These are phyloP conservation scores for Rhadina sibilatrix DNA, from an alignment of 2,113 vertebrate genomes.

Conservation along the genomic window DNA sequence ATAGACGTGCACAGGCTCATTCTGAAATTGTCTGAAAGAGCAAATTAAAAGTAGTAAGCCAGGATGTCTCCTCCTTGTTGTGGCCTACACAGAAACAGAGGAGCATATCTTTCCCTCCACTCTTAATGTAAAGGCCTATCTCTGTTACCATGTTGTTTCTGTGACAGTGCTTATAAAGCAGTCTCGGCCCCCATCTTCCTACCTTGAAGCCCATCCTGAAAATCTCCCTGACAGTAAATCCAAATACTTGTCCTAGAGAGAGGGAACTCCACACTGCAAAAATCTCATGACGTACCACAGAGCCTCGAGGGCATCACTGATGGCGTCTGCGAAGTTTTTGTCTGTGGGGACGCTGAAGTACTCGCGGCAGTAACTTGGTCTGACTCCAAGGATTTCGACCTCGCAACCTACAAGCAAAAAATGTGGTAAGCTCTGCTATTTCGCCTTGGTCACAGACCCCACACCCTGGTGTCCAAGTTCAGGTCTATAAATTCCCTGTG, in stretches of 20 bases:
- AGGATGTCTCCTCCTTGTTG: not conserved
- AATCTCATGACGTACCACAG: slow-evolving; percentile 75
- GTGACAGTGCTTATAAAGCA: not conserved
- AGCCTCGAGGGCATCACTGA: slow-evolving; percentile 77
- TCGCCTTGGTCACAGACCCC: not conserved
- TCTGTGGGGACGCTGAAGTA: slow-evolving; percentile 85
- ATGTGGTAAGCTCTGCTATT: not conserved
- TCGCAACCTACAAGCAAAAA: slow-evolving; percentile 84
- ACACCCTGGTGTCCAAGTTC: not conserved
- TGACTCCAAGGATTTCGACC: slow-evolving; percentile 88
- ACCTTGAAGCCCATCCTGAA: not conserved
- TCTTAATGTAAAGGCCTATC: not conserved
- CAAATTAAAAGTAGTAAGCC: not conserved
- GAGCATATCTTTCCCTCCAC: not conserved
- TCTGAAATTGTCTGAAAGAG: not conserved
- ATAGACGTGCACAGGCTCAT: not conserved
- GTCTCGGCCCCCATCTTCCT: not conserved
- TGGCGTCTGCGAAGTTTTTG: slow-evolving; percentile 79
- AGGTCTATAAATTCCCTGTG: not conserved
- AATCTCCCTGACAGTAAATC: not conserved
- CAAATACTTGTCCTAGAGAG: not conserved
- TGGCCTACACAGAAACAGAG: not conserved
- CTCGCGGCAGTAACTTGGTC: slow-evolving; percentile 84
- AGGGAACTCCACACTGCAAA: not conserved
- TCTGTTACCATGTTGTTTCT: not conserved